These are phyloP conservation scores for Drosophila pectinifera DNA, from an alignment of 1,140 invertebrate genomes.

Conservation along the genomic window DNA sequence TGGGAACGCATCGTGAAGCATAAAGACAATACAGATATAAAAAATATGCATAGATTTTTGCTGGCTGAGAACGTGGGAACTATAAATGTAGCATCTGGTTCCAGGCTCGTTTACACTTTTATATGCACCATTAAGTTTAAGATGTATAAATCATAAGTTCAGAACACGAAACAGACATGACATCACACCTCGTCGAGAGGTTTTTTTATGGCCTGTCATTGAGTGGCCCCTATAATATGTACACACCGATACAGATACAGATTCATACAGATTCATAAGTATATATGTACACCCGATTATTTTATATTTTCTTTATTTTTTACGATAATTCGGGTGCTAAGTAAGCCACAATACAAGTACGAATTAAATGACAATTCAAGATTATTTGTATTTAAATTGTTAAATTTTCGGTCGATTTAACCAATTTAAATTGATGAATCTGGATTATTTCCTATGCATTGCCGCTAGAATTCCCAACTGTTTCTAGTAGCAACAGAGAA, in stretches of 20 bases:
- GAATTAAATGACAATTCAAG: neutral
- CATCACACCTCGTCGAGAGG: conserved; percentile 40
- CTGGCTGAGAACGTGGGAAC: conserved; percentile 8
- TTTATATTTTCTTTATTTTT: conserved; percentile 2
- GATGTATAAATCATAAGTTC: conserved; percentile 41
- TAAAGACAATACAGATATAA: neutral
- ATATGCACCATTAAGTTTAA: conserved; percentile 19
- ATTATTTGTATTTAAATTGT: neutral
- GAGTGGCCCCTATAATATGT: conserved; percentile 14
- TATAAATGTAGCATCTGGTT: conserved; percentile 24
- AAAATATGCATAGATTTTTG: neutral
- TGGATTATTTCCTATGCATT: neutral
- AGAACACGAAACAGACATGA: conserved; percentile 39
- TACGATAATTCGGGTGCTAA: conserved; percentile 8
- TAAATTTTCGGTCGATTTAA: neutral
- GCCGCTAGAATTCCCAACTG: neutral
- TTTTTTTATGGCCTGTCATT: conserved; percentile 43
- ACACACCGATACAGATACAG: conserved; percentile 8
- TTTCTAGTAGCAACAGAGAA: too few relatives aligned
- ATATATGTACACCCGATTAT: conserved; percentile 10
- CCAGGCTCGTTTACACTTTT: conserved; percentile 12
- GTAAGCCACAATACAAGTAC: neutral
- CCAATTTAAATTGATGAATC: neutral
- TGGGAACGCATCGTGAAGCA: neutral
- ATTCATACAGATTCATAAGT: conserved; percentile 8